Conservation (phyloP, 2,888 invertebrate genomes). For the Plusia festucae region DNA sequence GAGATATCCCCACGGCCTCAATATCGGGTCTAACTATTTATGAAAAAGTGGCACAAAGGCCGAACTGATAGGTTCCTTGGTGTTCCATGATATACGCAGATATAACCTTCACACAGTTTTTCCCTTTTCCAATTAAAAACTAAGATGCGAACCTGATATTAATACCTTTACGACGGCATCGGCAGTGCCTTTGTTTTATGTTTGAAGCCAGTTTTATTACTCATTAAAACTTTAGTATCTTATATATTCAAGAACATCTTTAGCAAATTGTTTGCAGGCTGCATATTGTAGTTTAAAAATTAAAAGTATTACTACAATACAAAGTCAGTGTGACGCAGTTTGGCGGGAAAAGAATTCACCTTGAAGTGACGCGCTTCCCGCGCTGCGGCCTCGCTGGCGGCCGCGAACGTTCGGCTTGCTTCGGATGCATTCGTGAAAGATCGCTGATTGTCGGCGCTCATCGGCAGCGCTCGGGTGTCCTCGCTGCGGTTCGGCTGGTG, state of each 20-base stretch:
- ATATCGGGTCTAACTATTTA: conserved; percentile 17
- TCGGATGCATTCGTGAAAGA: conserved; percentile 62
- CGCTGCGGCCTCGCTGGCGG: conserved; percentile 84
- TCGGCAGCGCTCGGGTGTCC: conserved; percentile 64
- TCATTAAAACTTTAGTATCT: conserved; percentile 35
- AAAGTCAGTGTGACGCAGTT: conserved; percentile 77
- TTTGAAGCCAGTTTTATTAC: conserved; percentile 12
- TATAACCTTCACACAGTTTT: not conserved
- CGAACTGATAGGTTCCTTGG: conserved; percentile 4
- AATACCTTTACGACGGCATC: not conserved
- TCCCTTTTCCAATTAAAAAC: not conserved
- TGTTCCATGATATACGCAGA: conserved; percentile 3
- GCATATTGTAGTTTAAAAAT: conserved; percentile 64
- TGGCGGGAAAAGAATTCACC: conserved; percentile 86
- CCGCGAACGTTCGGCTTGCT: conserved; percentile 75
- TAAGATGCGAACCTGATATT: not conserved
- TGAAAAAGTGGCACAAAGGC: conserved; percentile 18
- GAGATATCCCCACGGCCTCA: conserved; percentile 26
- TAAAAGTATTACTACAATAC: conserved; percentile 75
- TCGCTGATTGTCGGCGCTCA: conserved; percentile 47
- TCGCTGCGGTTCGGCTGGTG: conserved; percentile 66
- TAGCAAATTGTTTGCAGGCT: conserved; percentile 46
- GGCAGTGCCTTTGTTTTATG: conserved; percentile 4
- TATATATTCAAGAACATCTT: conserved; percentile 48
- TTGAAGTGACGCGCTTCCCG: conserved; percentile 85